Evolutionary conservation across 1,140 invertebrate species (phyloP).

Genomic region (Atta colombica): DNA sequence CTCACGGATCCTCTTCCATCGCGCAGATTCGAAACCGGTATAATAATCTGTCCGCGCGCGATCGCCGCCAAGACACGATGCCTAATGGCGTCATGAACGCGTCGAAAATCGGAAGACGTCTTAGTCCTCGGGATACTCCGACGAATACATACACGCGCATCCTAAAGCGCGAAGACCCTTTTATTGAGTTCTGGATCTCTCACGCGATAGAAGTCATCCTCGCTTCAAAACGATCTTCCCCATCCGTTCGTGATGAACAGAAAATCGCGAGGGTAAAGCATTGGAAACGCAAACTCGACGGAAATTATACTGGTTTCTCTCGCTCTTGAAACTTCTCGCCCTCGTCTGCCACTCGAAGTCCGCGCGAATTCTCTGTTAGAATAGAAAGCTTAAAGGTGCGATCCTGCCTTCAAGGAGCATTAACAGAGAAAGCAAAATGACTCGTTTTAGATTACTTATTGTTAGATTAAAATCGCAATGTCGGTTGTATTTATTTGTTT

Average conservation of each 20-base stretch:
- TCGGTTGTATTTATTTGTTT: background rate
- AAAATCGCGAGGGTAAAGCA: background rate
- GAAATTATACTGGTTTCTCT: background rate
- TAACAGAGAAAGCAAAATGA: background rate
- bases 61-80: slow-evolving; percentile 6
- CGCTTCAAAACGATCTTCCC: background rate
- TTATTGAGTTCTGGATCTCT: background rate
- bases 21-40: slow-evolving; percentile 54
- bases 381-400: background rate
- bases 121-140: background rate
- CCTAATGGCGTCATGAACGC: slow-evolving; percentile 44
- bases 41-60: slow-evolving; percentile 49
- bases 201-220: background rate
- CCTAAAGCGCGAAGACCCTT: background rate
- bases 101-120: slow-evolving; percentile 16
- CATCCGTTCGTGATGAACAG: background rate
- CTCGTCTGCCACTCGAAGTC: background rate
- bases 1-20: slow-evolving; percentile 46
- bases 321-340: background rate
- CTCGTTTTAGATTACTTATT: background rate
- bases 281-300: background rate
- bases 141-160: no score
- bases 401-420: background rate
- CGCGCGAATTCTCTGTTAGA: slow-evolving; percentile 17
- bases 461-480: background rate